These are phyloP conservation scores for Heliconius ethilla DNA, from an alignment of 2,888 invertebrate species.

Conservation along the genomic window DNA sequence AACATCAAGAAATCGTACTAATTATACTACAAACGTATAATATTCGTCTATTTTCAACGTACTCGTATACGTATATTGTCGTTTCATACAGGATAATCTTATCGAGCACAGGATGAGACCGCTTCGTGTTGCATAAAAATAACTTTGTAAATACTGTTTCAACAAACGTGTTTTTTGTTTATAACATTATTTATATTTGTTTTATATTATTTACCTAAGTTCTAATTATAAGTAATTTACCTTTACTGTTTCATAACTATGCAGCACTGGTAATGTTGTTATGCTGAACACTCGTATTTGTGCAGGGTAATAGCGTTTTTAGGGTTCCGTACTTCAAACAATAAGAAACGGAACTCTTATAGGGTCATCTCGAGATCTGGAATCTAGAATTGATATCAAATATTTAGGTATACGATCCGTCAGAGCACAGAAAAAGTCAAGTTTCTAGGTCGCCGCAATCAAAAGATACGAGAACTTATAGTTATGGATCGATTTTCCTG, in stretches of 20 bases:
- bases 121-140: slow-evolving; percentile 44
- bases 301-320: background rate
- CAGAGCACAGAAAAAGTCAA: too few relatives aligned
- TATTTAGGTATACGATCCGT: too few relatives aligned
- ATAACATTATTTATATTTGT: background rate
- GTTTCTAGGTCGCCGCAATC: too few relatives aligned
- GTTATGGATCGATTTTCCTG: too few relatives aligned
- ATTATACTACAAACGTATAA: background rate
- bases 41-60: background rate
- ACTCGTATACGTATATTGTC: background rate
- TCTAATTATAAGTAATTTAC: slow-evolving; percentile 8
- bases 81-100: slow-evolving; percentile 58
- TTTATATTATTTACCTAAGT: slow-evolving; percentile 22
- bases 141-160: slow-evolving; percentile 39
- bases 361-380: too few relatives aligned
- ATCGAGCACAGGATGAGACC: slow-evolving; percentile 58
- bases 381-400: too few relatives aligned
- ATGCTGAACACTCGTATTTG: background rate
- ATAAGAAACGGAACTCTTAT: too few relatives aligned
- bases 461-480: too few relatives aligned
- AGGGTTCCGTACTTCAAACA: too few relatives aligned
- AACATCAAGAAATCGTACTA: background rate
- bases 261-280: background rate
- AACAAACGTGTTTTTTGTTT: slow-evolving; percentile 12
- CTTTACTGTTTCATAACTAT: background rate